Evolutionary conservation across 2,888 invertebrate species (phyloP).

Genomic region (Laspeyria flexula): DNA sequence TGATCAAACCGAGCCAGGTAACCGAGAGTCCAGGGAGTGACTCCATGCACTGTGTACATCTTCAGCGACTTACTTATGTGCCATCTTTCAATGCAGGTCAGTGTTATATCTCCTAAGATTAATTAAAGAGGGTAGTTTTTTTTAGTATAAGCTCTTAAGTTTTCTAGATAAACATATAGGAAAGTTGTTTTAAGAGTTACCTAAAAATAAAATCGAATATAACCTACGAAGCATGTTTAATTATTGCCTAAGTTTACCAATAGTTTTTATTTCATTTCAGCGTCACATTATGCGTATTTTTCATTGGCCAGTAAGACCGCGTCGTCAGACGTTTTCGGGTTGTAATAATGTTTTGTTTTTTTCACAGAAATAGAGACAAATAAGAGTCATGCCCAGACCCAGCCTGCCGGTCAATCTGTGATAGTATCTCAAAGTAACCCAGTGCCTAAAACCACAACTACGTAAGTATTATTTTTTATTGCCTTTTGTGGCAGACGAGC

Average conservation of each 20-base stretch:
- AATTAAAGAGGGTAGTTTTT: too few species aligned
- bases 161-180: too few species aligned
- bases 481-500: too few species aligned
- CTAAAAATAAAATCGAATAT: too few species aligned
- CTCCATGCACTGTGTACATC: conserved; percentile 75
- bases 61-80: conserved; percentile 72
- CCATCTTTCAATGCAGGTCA: conserved; percentile 70
- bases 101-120: conserved; percentile 10
- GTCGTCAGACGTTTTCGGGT: too few species aligned
- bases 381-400: conserved; percentile 54
- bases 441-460: conserved; percentile 58
- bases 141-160: too few species aligned
- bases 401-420: conserved; percentile 71
- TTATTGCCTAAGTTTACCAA: too few species aligned
- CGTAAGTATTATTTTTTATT: conserved; percentile 58
- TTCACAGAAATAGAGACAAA: conserved; percentile 37
- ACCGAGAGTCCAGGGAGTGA: conserved; percentile 50
- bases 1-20: conserved; percentile 76
- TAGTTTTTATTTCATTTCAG: too few species aligned
- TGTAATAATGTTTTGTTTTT: conserved; percentile 8
- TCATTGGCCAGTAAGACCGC: too few species aligned
- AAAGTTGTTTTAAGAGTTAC: too few species aligned
- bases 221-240: too few species aligned
- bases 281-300: too few species aligned
- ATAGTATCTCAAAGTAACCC: conserved; percentile 80